Base-by-base conservation (phyloP, 2,113 vertebrate species). In the Plotosus lineatus region DNA sequence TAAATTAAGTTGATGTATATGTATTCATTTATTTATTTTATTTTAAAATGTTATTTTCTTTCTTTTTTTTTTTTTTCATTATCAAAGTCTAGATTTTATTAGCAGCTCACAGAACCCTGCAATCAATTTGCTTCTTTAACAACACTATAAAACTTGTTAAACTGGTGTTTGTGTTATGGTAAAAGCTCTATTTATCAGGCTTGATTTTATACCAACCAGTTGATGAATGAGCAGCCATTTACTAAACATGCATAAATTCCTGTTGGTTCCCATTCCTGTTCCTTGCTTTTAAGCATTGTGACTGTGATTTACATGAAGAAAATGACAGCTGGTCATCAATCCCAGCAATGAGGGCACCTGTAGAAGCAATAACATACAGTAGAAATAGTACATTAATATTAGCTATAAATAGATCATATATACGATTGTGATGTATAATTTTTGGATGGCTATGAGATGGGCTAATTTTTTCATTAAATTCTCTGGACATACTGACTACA, bases 121-220 rank as follows among this genome's bases (percentile, higher is more conserved):
- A 80, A 72, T 80, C 78, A 53, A 60, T 58, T 60, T 58, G 31
- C 28, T 44, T 4, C 19, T 73, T 73, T 73, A 44, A 80, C 68
- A 73, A 80, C 55, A 66, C 66, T 61, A 56, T 74, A 74, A 74
- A 80, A 8, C 28, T 50, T 28, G 15, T 44, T 74, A 74, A 80
- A 74, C 31, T 80, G 78, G 28, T 61, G 78, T 50, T 38, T 36
- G 42, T 44, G 51, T 75, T 75, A 38, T 56, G 73, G 69, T 56
- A 75, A 75, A 56, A 42, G 73, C 73, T 56, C 17, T n/a, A 56
- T 75, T 75, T 75, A 42, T 75, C 33, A 75, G 51, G 23, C 51
- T 75, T 26, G 51, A 75, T 75, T 75, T 75, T 40, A 56, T 15
- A 75, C 51, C 53, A 75, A 75, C 23, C 33, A 56, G 36, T 28